phyloP scores from a whole-genome alignment of 1,140 invertebrate genomes.

The Pseudomyrmex pallidus region DNA sequence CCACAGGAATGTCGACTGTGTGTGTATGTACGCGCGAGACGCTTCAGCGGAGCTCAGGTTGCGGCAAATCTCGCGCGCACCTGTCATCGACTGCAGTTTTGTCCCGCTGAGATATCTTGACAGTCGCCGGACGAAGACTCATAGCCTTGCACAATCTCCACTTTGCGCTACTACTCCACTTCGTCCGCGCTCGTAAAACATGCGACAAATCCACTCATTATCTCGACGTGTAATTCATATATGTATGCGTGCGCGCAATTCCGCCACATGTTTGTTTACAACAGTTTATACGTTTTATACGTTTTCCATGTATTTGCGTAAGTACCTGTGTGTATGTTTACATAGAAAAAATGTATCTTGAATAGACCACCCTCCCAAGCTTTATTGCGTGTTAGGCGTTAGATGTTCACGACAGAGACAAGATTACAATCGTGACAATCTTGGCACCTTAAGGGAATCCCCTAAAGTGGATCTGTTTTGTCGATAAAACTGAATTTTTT shows the following conservation, averaged over 20 bases:
- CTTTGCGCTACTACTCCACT: background rate
- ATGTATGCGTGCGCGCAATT: too few relatives aligned
- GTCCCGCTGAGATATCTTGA: slow-evolving; percentile 18
- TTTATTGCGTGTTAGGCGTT: too few relatives aligned
- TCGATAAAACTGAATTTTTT: too few relatives aligned
- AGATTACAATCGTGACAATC: too few relatives aligned
- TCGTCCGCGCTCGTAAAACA: background rate
- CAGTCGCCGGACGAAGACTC: slow-evolving; percentile 1
- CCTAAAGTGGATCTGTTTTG: too few relatives aligned
- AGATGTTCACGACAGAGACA: too few relatives aligned
- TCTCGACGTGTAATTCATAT: background rate
- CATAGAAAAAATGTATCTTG: too few relatives aligned
- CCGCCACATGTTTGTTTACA: background rate
- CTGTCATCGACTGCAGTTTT: slow-evolving; percentile 41
- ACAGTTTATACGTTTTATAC: background rate
- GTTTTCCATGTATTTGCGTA: too few relatives aligned
- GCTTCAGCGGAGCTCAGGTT: slow-evolving; percentile 18
- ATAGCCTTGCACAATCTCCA: background rate
- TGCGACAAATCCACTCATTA: background rate
- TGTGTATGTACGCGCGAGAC: slow-evolving; percentile 4
- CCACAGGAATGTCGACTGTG: slow-evolving; percentile 51
- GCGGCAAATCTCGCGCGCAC: slow-evolving; percentile 21
- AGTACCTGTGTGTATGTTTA: background rate
- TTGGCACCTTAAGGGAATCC: too few relatives aligned
- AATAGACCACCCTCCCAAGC: too few relatives aligned